Conservation (phyloP, 2,113 vertebrate species). For the Neogale vison region DNA sequence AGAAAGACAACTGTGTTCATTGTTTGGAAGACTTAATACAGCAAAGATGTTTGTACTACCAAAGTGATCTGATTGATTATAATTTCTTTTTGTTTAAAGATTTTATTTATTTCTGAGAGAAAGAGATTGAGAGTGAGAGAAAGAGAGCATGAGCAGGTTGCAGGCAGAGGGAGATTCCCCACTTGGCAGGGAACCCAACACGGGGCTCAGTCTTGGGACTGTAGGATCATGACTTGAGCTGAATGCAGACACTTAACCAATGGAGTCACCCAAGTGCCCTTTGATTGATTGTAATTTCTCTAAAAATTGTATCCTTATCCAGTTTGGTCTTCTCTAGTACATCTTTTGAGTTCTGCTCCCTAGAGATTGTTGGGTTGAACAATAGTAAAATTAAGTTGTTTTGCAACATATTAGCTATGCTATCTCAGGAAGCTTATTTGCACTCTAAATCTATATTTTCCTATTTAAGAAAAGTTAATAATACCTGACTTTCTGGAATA, state of each 20-base stretch:
- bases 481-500: neutral
- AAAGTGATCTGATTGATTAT: neutral
- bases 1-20: too few species aligned
- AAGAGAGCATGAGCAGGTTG: too few species aligned
- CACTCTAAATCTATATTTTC: neutral
- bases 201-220: too few species aligned
- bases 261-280: too few species aligned
- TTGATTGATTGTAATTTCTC: neutral
- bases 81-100: neutral
- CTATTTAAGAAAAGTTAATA: neutral
- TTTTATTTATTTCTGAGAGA: too few species aligned
- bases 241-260: too few species aligned
- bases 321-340: neutral
- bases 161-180: too few species aligned
- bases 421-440: neutral
- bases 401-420: neutral
- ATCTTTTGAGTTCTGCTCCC: neutral
- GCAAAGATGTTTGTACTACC: neutral
- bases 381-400: neutral
- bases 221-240: too few species aligned
- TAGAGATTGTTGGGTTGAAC: neutral
- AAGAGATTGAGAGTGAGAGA: too few species aligned
- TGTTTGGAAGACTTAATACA: too few species aligned
- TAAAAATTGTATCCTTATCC: neutral
- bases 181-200: too few species aligned